Evolutionary conservation across 2,888 invertebrate genomes (phyloP).

Genomic region (Andrena fulva): DNA sequence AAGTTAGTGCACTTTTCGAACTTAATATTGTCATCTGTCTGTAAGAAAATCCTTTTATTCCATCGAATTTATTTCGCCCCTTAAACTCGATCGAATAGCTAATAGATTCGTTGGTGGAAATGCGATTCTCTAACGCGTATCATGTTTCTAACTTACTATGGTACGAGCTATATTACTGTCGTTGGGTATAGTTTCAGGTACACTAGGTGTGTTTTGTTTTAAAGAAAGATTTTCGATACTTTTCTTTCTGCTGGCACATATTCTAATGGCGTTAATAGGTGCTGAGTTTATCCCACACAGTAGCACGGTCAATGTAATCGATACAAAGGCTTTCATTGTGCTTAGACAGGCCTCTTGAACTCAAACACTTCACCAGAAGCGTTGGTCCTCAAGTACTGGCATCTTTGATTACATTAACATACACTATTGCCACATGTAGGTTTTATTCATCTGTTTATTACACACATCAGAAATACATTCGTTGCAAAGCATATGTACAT

Average conservation of each 20-base stretch:
- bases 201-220: slow-evolving; percentile 69
- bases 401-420: slow-evolving; percentile 72
- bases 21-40: slow-evolving; percentile 75
- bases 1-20: slow-evolving; percentile 85
- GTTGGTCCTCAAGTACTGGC: slow-evolving; percentile 74
- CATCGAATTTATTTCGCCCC: background rate
- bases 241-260: slow-evolving; percentile 78
- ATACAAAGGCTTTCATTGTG: slow-evolving; percentile 81
- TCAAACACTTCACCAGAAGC: slow-evolving; percentile 75
- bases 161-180: slow-evolving; percentile 71
- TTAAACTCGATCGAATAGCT: background rate
- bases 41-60: slow-evolving; percentile 20
- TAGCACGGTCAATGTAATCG: slow-evolving; percentile 73
- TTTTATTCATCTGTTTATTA: slow-evolving; percentile 67
- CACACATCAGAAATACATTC: slow-evolving; percentile 27
- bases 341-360: slow-evolving; percentile 74
- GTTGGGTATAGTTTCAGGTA: slow-evolving; percentile 72
- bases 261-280: slow-evolving; percentile 75
- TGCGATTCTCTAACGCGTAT: background rate
- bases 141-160: slow-evolving; percentile 60
- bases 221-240: slow-evolving; percentile 74
- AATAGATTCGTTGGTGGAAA: background rate
- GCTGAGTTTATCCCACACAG: slow-evolving; percentile 74
- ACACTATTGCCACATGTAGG: slow-evolving; percentile 55
- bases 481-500: slow-evolving; percentile 2